Evolutionary conservation across 2,888 invertebrate species (phyloP).

Genomic region (Drosophila stalkeri): DNA sequence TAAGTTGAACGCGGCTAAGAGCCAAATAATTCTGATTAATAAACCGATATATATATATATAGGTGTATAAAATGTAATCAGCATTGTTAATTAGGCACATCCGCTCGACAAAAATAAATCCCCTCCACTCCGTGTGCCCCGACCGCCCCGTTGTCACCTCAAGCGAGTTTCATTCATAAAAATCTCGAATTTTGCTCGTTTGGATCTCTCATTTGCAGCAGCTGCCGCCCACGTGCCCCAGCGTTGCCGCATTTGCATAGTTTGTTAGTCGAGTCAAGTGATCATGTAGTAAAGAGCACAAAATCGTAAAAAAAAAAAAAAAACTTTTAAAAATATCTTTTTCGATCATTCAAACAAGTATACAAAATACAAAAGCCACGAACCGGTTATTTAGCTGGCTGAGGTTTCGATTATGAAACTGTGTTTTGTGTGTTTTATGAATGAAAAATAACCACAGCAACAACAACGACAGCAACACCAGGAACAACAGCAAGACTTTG

Average conservation of each 20-base stretch:
- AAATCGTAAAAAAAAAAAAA: slow-evolving; percentile 71
- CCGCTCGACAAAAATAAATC: slow-evolving; percentile 44
- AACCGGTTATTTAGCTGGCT: slow-evolving; percentile 57
- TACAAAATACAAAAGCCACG: slow-evolving; percentile 23
- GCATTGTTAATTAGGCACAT: slow-evolving; percentile 77
- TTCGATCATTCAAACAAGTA: slow-evolving; percentile 67
- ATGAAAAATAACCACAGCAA: slow-evolving; percentile 50
- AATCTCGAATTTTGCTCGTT: slow-evolving; percentile 51
- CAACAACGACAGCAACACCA: slow-evolving; percentile 1
- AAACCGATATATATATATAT: slow-evolving; percentile 47
- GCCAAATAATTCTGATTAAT: slow-evolving; percentile 67
- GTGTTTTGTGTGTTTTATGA: slow-evolving; percentile 63
- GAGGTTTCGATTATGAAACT: slow-evolving; percentile 65
- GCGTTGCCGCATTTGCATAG: slow-evolving; percentile 72
- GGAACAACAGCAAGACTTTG: slow-evolving; percentile 19
- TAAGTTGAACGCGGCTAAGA: slow-evolving; percentile 41
- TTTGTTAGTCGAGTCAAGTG: slow-evolving; percentile 71
- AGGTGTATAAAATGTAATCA: slow-evolving; percentile 68
- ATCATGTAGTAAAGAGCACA: slow-evolving; percentile 67
- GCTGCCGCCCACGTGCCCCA: slow-evolving; percentile 63
- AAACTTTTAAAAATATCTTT: slow-evolving; percentile 24
- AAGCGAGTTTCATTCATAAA: slow-evolving; percentile 71
- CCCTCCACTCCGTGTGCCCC: neutral
- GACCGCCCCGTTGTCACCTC: slow-evolving; percentile 63
- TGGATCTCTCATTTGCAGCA: slow-evolving; percentile 41